These are phyloP conservation scores for Diprion similis DNA, from an alignment of 1,140 invertebrate species.

Conservation along the genomic window DNA sequence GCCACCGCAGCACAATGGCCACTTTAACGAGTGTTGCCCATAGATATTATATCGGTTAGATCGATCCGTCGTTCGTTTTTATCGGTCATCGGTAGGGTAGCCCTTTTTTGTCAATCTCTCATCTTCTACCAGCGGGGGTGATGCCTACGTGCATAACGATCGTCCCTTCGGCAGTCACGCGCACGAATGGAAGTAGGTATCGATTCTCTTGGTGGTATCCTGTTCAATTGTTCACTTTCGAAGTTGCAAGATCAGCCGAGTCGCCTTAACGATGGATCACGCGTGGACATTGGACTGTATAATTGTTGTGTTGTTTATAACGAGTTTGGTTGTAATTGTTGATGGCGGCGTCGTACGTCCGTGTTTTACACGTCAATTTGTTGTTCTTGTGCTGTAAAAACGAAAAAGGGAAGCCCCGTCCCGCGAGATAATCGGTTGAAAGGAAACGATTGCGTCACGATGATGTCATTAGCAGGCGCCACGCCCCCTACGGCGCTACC, in stretches of 20 bases:
- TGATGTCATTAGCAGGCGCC: constrained; percentile 55
- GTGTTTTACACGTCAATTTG: no score
- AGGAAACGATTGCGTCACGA: constrained; percentile 59
- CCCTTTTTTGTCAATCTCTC: not conserved
- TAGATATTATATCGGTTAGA: constrained; percentile 29
- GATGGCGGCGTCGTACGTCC: no score
- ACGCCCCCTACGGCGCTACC: constrained; percentile 54
- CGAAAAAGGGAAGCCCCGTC: not conserved
- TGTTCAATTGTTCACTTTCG: no score
- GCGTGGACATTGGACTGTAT: no score
- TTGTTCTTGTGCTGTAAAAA: no score
- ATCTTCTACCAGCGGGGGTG: not conserved
- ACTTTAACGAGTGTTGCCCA: constrained; percentile 50
- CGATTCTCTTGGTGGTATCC: no score
- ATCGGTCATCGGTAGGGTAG: constrained; percentile 11
- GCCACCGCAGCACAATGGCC: constrained; percentile 49
- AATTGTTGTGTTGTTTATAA: no score
- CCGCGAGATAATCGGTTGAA: constrained; percentile 26
- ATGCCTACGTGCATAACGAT: not conserved
- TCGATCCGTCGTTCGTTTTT: constrained; percentile 34
- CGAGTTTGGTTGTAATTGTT: no score
- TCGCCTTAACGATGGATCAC: no score
- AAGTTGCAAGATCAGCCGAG: no score
- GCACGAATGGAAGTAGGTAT: no score
- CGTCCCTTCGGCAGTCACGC: no score